phyloP scores from a whole-genome alignment of 2,113 vertebrate species.

The Oreochromis tanganicae region DNA sequence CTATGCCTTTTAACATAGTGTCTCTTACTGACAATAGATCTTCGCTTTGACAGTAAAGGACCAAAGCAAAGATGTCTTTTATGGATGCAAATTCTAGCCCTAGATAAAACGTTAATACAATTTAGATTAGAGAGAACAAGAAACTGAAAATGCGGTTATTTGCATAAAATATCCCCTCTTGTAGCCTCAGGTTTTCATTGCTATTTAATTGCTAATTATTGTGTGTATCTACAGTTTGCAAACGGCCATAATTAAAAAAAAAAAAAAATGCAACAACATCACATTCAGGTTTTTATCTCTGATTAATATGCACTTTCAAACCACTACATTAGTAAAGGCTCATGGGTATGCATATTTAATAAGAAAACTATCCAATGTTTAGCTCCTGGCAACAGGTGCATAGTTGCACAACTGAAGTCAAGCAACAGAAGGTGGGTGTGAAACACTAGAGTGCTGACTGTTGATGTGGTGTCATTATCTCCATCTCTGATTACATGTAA shows the following conservation, averaged over 20 bases:
- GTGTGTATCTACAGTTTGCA: not conserved
- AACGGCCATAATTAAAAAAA: not conserved
- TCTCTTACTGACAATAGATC: not conserved
- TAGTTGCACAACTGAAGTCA: conserved; percentile 20
- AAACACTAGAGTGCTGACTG: conserved; percentile 51
- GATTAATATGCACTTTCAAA: conserved; percentile 20
- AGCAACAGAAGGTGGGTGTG: conserved; percentile 52
- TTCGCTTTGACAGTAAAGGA: not conserved
- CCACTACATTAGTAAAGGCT: conserved; percentile 11
- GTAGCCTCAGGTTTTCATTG: not conserved
- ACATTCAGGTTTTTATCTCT: conserved; percentile 2
- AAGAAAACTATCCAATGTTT: conserved; percentile 50
- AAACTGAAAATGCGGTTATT: not conserved
- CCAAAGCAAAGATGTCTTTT: not conserved
- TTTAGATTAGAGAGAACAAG: not conserved
- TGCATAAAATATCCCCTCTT: not conserved
- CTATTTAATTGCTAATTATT: conserved; percentile 18
- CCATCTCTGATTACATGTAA: conserved; percentile 44
- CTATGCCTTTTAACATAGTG: not conserved
- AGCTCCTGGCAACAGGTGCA: conserved; percentile 67
- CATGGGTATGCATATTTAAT: conserved; percentile 61
- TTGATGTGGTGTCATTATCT: conserved; percentile 15
- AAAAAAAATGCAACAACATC: not conserved
- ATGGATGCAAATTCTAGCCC: not conserved
- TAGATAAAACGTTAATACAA: not conserved